These are phyloP conservation scores for Zoanthus sociatus DNA, from an alignment of 92 coral and sea anemone genomes.

Conservation along the genomic window DNA sequence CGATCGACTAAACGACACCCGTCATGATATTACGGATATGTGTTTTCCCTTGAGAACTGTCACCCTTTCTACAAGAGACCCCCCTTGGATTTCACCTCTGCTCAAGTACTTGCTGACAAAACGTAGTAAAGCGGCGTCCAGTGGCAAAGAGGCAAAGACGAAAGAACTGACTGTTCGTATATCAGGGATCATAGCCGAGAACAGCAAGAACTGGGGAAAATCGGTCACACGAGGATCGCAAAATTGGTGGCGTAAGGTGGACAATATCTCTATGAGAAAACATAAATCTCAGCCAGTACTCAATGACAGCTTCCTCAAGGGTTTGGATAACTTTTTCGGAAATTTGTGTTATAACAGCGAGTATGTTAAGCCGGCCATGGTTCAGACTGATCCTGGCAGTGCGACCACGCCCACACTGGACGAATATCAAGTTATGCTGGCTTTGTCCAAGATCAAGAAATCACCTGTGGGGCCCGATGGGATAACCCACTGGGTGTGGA, in stretches of 20 bases:
- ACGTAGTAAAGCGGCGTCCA: constrained; percentile 35
- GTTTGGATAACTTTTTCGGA: background rate
- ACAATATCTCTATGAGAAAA: constrained; percentile 38
- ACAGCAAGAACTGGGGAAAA: constrained; percentile 27
- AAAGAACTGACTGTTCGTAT: constrained; percentile 34
- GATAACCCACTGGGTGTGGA: constrained; percentile 24
- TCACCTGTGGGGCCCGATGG: constrained; percentile 17
- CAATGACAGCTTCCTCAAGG: constrained; percentile 12
- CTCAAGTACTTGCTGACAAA: constrained; percentile 37
- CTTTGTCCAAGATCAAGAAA: constrained; percentile 9
- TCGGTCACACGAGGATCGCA: constrained; percentile 29
- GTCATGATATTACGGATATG: constrained; percentile 31
- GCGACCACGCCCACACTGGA: constrained; percentile 19
- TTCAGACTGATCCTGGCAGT: background rate
- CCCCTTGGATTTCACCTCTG: constrained; percentile 38
- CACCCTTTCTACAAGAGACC: constrained; percentile 42
- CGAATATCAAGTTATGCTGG: constrained; percentile 20
- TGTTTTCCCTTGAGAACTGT: constrained; percentile 48
- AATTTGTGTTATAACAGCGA: constrained; percentile 5
- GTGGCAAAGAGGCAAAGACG: constrained; percentile 24
- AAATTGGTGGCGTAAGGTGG: constrained; percentile 50
- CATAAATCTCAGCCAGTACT: constrained; percentile 32
- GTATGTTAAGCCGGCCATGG: background rate
- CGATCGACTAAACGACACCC: constrained; percentile 36
- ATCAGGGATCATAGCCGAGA: constrained; percentile 30